Evolutionary conservation across 2,888 invertebrate genomes (phyloP).

Genomic region (Notodromas monacha): DNA sequence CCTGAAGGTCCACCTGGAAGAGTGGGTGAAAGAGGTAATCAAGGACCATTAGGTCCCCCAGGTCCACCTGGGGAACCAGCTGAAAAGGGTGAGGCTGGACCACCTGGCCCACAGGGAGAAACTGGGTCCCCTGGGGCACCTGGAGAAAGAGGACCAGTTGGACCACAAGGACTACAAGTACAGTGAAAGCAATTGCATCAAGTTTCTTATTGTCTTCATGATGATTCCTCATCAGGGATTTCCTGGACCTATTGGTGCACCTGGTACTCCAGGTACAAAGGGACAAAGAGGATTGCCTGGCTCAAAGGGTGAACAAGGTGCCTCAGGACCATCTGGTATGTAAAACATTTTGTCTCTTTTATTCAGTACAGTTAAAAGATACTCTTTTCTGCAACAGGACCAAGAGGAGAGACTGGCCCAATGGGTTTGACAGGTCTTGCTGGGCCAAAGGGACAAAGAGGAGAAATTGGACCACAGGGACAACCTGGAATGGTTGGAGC

Average conservation of each 20-base stretch:
- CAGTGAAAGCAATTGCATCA: constrained; percentile 16
- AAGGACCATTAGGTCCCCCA: constrained; percentile 34
- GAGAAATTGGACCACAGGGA: constrained; percentile 39
- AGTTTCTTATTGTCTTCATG: not conserved
- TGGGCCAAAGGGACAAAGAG: constrained; percentile 37
- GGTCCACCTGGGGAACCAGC: constrained; percentile 50
- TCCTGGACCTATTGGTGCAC: constrained; percentile 28
- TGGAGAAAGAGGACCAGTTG: constrained; percentile 37
- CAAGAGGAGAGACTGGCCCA: constrained; percentile 27
- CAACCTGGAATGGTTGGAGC: constrained; percentile 37
- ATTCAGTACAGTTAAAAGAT: no score
- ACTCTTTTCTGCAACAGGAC: no score
- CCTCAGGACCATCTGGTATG: constrained; percentile 24
- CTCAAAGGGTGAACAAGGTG: constrained; percentile 37
- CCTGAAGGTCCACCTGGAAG: constrained; percentile 42
- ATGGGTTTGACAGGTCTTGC: constrained; percentile 26
- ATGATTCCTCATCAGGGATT: constrained; percentile 12
- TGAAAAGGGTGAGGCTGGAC: constrained; percentile 39
- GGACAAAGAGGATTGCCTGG: constrained; percentile 36
- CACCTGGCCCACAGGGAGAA: constrained; percentile 33
- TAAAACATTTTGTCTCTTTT: no score
- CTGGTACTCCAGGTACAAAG: constrained; percentile 34
- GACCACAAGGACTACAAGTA: constrained; percentile 30
- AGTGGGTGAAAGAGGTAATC: constrained; percentile 38
- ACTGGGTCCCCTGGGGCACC: constrained; percentile 34